Base-by-base conservation (phyloP, 1,140 invertebrate genomes). In the Sycophila sp. region DNA sequence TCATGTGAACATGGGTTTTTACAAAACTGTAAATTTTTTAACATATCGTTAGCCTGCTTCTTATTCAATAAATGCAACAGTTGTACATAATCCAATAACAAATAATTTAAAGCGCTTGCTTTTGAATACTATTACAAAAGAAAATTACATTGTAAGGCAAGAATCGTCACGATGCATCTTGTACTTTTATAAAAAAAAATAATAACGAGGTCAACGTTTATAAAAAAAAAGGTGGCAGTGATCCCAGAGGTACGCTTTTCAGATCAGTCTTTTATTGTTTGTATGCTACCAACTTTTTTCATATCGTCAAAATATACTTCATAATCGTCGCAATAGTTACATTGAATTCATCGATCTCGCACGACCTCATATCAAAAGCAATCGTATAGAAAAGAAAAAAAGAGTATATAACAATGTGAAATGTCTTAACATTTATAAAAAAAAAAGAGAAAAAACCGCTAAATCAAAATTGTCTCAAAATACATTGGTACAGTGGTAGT, bases 201-300 rank as follows among this genome's bases (percentile, higher is more conserved):
- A n/a, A n/a, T n/a, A n/a, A n/a, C n/a, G n/a, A n/a, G n/a, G n/a
- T n/a, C n/a, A n/a, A n/a, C n/a, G 49, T 26, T 47, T 36, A 8
- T 58, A 60, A 69, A 68, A n/a, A 26, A n/a, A 51, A 69, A 24
- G 28, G 56, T 60, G 51, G 15, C 66, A 69, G 56, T 51, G 47
- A 28, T 69, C 26, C 19, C 42, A 11, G 56, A 59, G 66, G 34
- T 51, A 53, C 19, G 24, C 24, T 24, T 30, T 60, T 59, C 45
- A 69, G 42, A 69, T 69, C 66, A 69, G 66, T 69, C 66, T 69
- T 69, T 65, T 38, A 24, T 47, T 38, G 65, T 8, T 59, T 68
- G 28, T 47, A 68, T 59, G 65, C 40, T 58, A 60, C 13, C n/a
- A 58, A 40, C 38, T 66, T 66, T 34, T 45, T 66, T 22, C 15